phyloP scores from a whole-genome alignment of 2,113 vertebrate species.

The Rhinolophus sinicus region DNA sequence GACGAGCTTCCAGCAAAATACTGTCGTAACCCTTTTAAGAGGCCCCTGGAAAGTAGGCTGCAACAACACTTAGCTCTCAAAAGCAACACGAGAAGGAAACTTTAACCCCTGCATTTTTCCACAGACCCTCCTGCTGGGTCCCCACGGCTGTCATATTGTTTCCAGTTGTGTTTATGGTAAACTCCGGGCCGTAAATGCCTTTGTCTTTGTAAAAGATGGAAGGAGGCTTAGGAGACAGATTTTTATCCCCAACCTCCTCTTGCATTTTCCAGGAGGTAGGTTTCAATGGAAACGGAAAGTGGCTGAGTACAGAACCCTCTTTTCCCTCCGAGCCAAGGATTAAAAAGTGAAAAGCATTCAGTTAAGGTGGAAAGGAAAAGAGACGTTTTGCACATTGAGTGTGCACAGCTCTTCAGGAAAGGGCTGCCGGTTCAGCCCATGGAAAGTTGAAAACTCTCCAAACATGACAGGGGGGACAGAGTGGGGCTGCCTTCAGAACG shows the following conservation, averaged over 20 bases:
- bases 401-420: rapidly evolving
- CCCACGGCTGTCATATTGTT: neutral
- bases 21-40: neutral
- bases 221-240: neutral
- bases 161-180: neutral
- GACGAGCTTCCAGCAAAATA: neutral
- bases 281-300: rapidly evolving
- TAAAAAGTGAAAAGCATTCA: too few relatives aligned
- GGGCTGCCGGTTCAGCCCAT: rapidly evolving
- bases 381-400: neutral
- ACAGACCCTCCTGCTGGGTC: neutral
- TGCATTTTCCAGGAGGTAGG: too few relatives aligned
- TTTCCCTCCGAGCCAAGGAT: neutral
- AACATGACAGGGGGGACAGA: rapidly evolving
- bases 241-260: neutral
- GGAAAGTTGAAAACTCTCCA: neutral
- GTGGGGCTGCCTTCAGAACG: neutral
- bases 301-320: rapidly evolving
- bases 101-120: rapidly evolving
- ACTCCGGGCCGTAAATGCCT: neutral
- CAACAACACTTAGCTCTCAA: neutral
- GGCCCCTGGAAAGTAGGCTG: neutral
- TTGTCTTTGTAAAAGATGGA: neutral
- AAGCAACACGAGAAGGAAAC: neutral
- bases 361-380: neutral